phyloP scores from a whole-genome alignment of 2,888 invertebrate genomes.

The Oligia fasciuncula region DNA sequence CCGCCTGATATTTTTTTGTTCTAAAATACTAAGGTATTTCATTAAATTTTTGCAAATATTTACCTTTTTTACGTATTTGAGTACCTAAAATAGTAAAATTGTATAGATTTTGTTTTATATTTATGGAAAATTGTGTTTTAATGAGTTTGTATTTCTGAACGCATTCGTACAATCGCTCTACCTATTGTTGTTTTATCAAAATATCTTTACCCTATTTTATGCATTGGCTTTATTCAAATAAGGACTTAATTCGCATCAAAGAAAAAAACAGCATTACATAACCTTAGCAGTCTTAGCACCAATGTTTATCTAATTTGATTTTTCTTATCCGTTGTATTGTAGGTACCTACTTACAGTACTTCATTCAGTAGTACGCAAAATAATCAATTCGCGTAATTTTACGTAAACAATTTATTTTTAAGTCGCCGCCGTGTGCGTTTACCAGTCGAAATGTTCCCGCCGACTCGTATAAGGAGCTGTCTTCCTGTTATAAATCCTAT shows the following conservation, averaged over 20 bases:
- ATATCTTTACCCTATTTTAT: constrained; percentile 9
- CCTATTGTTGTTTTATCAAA: background rate
- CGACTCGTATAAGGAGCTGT: constrained; percentile 87
- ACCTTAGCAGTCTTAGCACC: constrained; percentile 11
- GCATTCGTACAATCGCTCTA: constrained; percentile 49
- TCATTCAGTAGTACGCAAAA: constrained; percentile 49
- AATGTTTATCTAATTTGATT: constrained; percentile 63
- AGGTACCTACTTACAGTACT: constrained; percentile 30
- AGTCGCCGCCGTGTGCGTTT: constrained; percentile 75
- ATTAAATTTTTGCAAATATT: no score
- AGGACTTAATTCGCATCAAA: constrained; percentile 30
- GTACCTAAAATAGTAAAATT: accelerated
- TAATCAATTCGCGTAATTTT: constrained; percentile 69
- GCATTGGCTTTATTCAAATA: accelerated
- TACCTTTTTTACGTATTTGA: background rate
- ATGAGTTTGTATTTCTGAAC: constrained; percentile 32
- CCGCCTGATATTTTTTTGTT: background rate
- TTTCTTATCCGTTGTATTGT: constrained; percentile 55
- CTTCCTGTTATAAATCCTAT: constrained; percentile 88
- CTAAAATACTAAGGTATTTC: accelerated
- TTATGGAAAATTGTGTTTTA: accelerated
- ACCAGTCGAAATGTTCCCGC: constrained; percentile 82
- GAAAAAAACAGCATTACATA: constrained; percentile 24
- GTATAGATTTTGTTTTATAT: background rate
- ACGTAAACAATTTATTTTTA: constrained; percentile 82